Conservation (phyloP, 2,113 vertebrate genomes). For the Protobothrops flavoviridis region DNA sequence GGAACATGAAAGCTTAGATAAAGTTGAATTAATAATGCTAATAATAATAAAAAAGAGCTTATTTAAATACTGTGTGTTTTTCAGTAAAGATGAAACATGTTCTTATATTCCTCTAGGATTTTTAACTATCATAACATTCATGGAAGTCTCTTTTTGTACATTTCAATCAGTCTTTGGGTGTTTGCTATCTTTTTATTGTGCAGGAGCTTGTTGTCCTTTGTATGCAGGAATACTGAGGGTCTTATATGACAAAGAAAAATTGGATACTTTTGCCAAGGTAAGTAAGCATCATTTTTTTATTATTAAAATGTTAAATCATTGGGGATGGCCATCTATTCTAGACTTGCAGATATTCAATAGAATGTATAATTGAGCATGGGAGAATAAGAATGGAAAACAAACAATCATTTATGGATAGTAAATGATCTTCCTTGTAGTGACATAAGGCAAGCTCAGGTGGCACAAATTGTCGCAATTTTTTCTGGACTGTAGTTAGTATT, state of each 20-base stretch:
- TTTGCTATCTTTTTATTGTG: conserved; percentile 22
- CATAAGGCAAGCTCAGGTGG: neutral
- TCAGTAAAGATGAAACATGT: neutral
- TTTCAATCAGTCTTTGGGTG: neutral
- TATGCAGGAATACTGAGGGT: conserved; percentile 94
- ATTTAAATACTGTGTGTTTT: neutral
- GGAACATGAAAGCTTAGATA: neutral
- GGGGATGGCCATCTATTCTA: neutral
- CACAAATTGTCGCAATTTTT: neutral
- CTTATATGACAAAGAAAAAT: conserved; percentile 89
- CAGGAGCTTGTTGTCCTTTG: conserved; percentile 94
- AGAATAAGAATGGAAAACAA: neutral
- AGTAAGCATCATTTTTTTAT: neutral
- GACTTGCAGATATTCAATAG: neutral
- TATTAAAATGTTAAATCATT: neutral
- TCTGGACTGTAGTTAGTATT: neutral
- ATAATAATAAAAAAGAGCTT: neutral
- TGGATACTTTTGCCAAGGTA: conserved; percentile 93
- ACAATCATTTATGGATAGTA: neutral
- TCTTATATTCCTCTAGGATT: neutral
- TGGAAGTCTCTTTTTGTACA: neutral
- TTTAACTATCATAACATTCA: neutral
- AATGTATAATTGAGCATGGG: neutral
- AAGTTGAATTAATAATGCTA: neutral
- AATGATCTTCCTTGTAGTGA: neutral